phyloP scores from a whole-genome alignment of 1,140 invertebrate species.

The Polypedilum pembai region DNA sequence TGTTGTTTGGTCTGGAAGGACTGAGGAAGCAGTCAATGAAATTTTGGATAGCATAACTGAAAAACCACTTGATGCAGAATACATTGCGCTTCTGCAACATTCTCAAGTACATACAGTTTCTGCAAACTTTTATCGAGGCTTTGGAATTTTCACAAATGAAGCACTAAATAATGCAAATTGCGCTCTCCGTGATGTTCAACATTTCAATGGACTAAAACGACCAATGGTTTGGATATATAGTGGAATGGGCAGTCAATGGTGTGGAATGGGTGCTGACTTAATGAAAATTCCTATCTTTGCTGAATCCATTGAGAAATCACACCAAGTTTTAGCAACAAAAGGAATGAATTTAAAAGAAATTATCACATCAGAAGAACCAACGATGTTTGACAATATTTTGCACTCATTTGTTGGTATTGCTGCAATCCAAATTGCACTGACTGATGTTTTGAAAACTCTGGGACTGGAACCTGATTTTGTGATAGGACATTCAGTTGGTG shows the following conservation, averaged over 20 bases:
- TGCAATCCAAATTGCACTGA: constrained; percentile 78
- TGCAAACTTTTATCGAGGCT: constrained; percentile 53
- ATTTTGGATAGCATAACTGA: constrained; percentile 55
- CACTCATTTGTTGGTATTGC: constrained; percentile 80
- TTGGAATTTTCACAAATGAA: constrained; percentile 46
- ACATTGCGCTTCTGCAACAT: constrained; percentile 45
- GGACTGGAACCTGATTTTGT: constrained; percentile 74
- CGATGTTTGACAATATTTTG: constrained; percentile 43
- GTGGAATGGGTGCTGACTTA: constrained; percentile 53
- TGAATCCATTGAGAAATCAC: constrained; percentile 55
- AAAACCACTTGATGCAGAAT: constrained; percentile 46
- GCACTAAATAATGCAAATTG: constrained; percentile 35
- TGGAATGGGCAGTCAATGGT: constrained; percentile 69
- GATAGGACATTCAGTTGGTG: constrained; percentile 68
- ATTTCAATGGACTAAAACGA: constrained; percentile 48
- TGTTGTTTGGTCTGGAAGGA: constrained; percentile 45
- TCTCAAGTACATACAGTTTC: constrained; percentile 47
- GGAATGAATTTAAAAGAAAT: constrained; percentile 60
- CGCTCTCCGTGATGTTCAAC: constrained; percentile 43
- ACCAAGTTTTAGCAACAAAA: constrained; percentile 52
- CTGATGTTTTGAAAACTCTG: constrained; percentile 63
- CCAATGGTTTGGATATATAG: constrained; percentile 57
- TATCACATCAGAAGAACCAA: constrained; percentile 49
- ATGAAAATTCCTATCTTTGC: constrained; percentile 60
- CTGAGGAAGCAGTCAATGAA: constrained; percentile 53